Percentiles rank a stretch among this genome's conserved stretches.
These are phyloP conservation scores for Rhopalosiphum padi DNA, from an alignment of 1,140 invertebrate species.

Conservation along the genomic window DNA sequence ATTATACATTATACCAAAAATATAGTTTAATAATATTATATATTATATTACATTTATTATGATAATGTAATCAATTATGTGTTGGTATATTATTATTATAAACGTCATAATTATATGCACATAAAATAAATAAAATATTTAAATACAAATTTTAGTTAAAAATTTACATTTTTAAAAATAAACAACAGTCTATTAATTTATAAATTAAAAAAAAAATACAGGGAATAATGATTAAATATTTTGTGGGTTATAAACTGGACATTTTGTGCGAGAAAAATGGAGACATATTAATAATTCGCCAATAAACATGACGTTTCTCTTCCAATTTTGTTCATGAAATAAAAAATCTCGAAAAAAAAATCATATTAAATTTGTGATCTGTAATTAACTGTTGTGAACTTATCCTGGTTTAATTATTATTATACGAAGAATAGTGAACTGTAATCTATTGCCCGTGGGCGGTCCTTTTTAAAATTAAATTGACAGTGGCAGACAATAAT, in stretches of 20 bases:
- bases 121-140: too few relatives aligned
- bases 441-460: background rate
- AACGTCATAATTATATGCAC: too few relatives aligned
- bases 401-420: background rate
- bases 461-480: background rate
- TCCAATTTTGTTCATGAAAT: background rate
- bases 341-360: background rate
- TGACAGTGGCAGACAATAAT: background rate
- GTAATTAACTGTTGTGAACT: background rate
- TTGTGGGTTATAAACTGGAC: background rate
- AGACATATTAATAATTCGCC: background rate
- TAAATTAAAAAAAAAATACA: background rate
- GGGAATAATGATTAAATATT: background rate
- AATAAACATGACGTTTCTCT: background rate
- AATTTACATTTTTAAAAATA: too few relatives aligned
- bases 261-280: background rate
- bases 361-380: background rate
- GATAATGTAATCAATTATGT: too few relatives aligned
- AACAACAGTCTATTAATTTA: background rate
- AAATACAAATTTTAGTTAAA: background rate
- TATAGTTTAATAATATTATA: too few relatives aligned
- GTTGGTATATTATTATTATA: too few relatives aligned
- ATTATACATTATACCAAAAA: too few relatives aligned
- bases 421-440: background rate
- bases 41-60: too few relatives aligned